phyloP scores from a whole-genome alignment of 1,140 invertebrate genomes.

The Cydia fagiglandana region DNA sequence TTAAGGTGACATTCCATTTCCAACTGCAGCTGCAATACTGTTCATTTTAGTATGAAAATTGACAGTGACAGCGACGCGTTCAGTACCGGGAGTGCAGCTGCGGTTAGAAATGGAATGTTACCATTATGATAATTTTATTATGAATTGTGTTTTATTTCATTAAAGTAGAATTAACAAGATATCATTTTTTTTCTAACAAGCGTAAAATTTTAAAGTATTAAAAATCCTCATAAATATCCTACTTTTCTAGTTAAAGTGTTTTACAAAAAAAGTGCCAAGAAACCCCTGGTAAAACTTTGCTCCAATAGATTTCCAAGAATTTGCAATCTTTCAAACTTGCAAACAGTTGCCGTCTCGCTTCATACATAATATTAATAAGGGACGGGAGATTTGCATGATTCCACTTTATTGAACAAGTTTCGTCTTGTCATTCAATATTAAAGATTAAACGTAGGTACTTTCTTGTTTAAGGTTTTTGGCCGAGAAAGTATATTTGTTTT shows the following conservation, averaged over 20 bases:
- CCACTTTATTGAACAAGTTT: conserved; percentile 32
- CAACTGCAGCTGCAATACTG: no score
- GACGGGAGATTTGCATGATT: conserved; percentile 29
- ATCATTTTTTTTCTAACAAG: no score
- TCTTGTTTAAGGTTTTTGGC: conserved; percentile 1
- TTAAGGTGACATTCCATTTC: no score
- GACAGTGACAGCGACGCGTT: no score
- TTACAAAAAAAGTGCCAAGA: background rate
- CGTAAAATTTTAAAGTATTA: background rate
- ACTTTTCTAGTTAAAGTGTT: background rate
- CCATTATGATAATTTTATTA: no score
- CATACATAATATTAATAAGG: conserved; percentile 34
- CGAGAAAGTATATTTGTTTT: conserved; percentile 10
- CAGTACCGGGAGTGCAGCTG: no score
- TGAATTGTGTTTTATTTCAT: no score
- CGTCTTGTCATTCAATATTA: conserved; percentile 31
- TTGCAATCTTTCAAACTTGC: conserved; percentile 28
- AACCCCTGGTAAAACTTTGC: conserved; percentile 8
- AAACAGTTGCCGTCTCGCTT: conserved; percentile 28
- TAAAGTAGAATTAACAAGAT: no score
- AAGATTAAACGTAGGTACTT: conserved; percentile 22
- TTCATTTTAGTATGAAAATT: no score
- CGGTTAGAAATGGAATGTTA: no score
- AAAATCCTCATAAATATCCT: background rate
- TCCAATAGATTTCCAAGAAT: conserved; percentile 28